Evolutionary conservation across 2,888 invertebrate genomes (phyloP).

Genomic region (Scrobipalpa atriplicella): DNA sequence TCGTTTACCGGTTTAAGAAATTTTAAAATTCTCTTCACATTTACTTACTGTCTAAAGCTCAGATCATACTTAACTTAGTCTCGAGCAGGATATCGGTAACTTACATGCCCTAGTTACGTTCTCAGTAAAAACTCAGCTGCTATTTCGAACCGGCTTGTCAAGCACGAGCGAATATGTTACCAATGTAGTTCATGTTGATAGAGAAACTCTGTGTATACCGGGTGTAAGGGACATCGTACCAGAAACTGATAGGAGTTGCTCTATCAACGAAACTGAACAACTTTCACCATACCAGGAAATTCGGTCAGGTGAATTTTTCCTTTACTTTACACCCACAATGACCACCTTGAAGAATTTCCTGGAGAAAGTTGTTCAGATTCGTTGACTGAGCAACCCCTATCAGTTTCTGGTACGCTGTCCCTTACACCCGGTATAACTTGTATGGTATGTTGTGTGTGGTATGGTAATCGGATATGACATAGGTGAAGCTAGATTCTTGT

Average conservation of each 20-base stretch:
- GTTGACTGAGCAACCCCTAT: no score
- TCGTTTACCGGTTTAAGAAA: not conserved
- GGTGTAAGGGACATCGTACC: no score
- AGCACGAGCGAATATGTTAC: not conserved
- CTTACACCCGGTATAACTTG: no score
- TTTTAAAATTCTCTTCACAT: not conserved
- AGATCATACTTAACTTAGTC: not conserved
- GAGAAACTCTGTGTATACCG: not conserved
- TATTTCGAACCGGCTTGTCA: not conserved
- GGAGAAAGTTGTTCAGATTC: no score
- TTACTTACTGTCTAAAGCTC: not conserved
- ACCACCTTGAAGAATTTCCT: no score
- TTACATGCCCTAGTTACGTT: not conserved
- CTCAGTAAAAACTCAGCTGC: not conserved
- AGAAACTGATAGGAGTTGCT: no score
- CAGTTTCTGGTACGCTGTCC: no score
- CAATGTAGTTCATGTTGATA: not conserved
- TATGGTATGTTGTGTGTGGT: not conserved
- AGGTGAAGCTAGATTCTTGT: not conserved
- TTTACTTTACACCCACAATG: no score
- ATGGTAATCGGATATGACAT: not conserved
- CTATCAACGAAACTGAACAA: no score
- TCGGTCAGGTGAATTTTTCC: no score
- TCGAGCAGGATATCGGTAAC: not conserved
- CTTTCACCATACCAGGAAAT: no score